These are phyloP conservation scores for Aphidius ervi DNA, from an alignment of 1,140 invertebrate genomes.

Conservation along the genomic window DNA sequence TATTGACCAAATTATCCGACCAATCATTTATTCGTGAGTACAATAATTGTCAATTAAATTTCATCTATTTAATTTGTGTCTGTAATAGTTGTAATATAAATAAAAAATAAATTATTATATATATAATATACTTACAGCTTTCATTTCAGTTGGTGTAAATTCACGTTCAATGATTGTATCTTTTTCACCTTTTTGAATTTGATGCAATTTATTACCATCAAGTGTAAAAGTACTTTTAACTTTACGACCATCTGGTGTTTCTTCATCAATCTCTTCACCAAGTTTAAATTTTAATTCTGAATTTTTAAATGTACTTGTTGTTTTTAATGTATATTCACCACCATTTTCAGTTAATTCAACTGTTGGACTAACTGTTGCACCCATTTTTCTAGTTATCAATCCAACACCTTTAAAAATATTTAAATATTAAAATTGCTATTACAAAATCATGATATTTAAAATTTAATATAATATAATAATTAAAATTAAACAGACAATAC, in stretches of 20 bases:
- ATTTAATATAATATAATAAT: no score
- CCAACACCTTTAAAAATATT: slow-evolving; percentile 64
- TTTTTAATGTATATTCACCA: slow-evolving; percentile 68
- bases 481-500: no score
- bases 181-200: slow-evolving; percentile 65
- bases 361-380: slow-evolving; percentile 66
- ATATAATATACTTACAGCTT: slow-evolving; percentile 52
- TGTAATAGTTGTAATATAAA: not conserved
- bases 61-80: not conserved
- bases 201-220: slow-evolving; percentile 66
- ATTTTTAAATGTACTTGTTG: slow-evolving; percentile 81
- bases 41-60: not conserved
- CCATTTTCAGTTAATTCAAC: slow-evolving; percentile 69
- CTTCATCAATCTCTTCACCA: slow-evolving; percentile 80
- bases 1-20: slow-evolving; percentile 19
- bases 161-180: slow-evolving; percentile 62
- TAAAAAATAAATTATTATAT: not conserved
- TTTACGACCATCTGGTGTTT: slow-evolving; percentile 77
- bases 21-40: slow-evolving; percentile 10
- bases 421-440: not conserved
- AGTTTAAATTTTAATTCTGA: slow-evolving; percentile 74
- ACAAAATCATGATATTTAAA: not conserved
- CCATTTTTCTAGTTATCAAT: slow-evolving; percentile 71
- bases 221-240: slow-evolving; percentile 69
- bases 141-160: slow-evolving; percentile 67